Conservation (phyloP, 1,140 invertebrate genomes). For the Drosophila truncata region DNA sequence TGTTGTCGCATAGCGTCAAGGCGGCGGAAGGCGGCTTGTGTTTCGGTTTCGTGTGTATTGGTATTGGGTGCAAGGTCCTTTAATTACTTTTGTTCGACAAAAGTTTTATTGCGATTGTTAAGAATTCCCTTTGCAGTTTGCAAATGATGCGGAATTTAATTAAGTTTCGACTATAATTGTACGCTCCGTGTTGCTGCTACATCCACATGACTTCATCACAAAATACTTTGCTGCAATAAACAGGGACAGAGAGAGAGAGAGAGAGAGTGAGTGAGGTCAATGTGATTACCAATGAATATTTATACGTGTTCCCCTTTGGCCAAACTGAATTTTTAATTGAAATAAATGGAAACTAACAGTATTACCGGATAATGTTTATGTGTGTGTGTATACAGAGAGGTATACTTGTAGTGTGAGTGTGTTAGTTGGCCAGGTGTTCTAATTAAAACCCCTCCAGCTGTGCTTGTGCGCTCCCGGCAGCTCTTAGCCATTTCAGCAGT, state of each 20-base stretch:
- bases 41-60: conserved; percentile 10
- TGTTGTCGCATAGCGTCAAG: conserved; percentile 67
- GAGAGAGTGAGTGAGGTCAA: conserved; percentile 34
- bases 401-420: neutral
- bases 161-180: conserved; percentile 66
- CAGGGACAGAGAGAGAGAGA: conserved; percentile 11
- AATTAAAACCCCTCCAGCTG: conserved; percentile 70
- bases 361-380: conserved; percentile 38
- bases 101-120: conserved; percentile 75
- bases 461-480: conserved; percentile 15
- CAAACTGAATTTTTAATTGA: conserved; percentile 70
- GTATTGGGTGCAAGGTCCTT: conserved; percentile 50
- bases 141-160: conserved; percentile 68
- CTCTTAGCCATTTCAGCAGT: conserved; percentile 36
- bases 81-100: conserved; percentile 75
- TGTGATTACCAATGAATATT: conserved; percentile 73
- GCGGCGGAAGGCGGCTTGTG: conserved; percentile 21
- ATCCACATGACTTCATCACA: conserved; percentile 62
- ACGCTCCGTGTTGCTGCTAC: conserved; percentile 36
- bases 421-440: conserved; percentile 52
- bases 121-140: conserved; percentile 59
- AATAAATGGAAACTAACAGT: conserved; percentile 64
- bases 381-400: neutral
- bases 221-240: conserved; percentile 29
- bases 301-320: conserved; percentile 42